Percentiles rank a stretch among this genome's conserved stretches.
Evolutionary conservation across 2,797 vertebrate genomes (phyloP).

Genomic region (Pantherophis alleghaniensis): DNA sequence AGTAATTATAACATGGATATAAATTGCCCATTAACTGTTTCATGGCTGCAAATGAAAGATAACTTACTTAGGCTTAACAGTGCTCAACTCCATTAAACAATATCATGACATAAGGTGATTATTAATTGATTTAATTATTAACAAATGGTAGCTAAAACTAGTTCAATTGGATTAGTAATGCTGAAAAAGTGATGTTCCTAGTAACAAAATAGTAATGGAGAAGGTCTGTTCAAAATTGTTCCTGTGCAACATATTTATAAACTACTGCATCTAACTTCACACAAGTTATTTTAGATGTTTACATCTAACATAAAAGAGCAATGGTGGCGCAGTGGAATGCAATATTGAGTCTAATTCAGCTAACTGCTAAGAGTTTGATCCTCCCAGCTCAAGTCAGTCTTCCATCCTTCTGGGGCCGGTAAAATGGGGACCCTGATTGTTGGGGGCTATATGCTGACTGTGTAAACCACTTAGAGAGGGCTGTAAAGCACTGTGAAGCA

Average conservation of each 20-base stretch:
- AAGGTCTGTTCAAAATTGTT: not conserved
- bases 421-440: not conserved
- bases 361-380: not conserved
- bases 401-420: not conserved
- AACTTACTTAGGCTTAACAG: not conserved
- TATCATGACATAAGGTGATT: not conserved
- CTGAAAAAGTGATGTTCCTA: not conserved
- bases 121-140: constrained; percentile 19
- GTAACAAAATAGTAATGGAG: not conserved
- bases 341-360: not conserved
- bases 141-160: constrained; percentile 1
- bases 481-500: not conserved
- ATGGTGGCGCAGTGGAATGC: not conserved
- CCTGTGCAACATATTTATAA: not conserved
- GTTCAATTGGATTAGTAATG: not conserved
- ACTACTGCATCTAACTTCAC: not conserved
- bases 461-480: not conserved
- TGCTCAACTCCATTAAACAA: constrained; percentile 22
- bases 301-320: not conserved
- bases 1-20: not conserved
- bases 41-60: not conserved
- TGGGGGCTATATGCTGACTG: not conserved
- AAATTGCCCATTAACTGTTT: not conserved
- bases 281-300: not conserved
- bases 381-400: not conserved